Evolutionary conservation across 1,140 invertebrate species (phyloP), one percentile per base, ranked within the genome.

Genomic region (Stegodyphus mimosarum): DNA sequence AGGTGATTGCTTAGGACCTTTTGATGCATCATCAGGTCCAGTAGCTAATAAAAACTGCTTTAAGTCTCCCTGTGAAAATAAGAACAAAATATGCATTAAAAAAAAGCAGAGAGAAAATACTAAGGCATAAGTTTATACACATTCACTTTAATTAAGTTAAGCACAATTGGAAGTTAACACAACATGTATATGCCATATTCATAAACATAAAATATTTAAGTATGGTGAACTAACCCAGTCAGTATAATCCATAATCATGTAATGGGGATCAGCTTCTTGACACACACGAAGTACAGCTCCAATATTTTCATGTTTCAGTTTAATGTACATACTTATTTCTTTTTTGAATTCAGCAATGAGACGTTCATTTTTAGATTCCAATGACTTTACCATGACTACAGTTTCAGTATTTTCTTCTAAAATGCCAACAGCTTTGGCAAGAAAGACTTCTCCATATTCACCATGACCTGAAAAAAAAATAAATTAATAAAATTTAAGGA

Each of bases 11-110:
- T 89, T 86, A 55, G 89, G 90, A 79, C 90, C 88, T 78, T 90
- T 90, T 53, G 89, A 77, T 88, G 85, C 73, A 70, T 90, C 90
- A 87, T 93, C 93, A 86, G 94, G 93, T 49, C 93, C 91, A 0
- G 96, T 97, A 6, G 96, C 95, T 69, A 96, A 90, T 17, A 98
- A 91, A 90, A 97, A 98, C 89, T 96, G 96, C 88, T 98, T 98
- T 73, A 98, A 91, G 90, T 98, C 96, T 48, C 96, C 97, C 95
- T 96, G 88, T 88, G 89, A 90, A 88, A 75, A 69, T 75, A 55
- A 88, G 60, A 83, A 33, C 9, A 67, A 74, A 48, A 63, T 50
- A 18, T 33, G 33, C 3, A 33, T 33, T 33, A 33, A 33, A 33
- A 33, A 33, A 33, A 33, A 33, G 33, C 33, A 33, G 33, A 33